Base-by-base conservation (phyloP, 2,888 invertebrate species). In the Catocala nupta region DNA sequence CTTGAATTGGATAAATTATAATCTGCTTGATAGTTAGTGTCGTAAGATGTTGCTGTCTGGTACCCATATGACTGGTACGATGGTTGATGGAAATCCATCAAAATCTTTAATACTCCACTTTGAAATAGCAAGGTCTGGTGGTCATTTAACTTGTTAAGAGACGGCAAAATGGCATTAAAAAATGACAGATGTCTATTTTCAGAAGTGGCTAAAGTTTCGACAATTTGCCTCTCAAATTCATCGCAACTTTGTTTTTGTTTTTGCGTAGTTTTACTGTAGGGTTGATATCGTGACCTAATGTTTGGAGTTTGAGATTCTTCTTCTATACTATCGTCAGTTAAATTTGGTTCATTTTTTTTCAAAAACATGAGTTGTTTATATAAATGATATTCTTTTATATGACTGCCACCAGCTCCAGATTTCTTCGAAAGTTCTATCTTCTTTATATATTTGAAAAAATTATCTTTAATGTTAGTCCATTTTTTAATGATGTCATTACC, bases 341-440 rank as follows among this genome's bases (percentile, higher is more conserved):
- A 12, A 60, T 71, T 71, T 63, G 59, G 64, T 55, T 54, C 61
- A 49, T 68, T 71, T 71, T 68, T 71, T 57, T 71, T 51, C 45
- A 65, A 63, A 68, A 68, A 61, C 61, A 60, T 44, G 10, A 68
- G 59, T 55, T 71, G 68, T 68, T 57, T 68, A 58, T 60, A 68
- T 52, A 71, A 63, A 65, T 68, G 63, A 58, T 65, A 71, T 60
- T 66, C 59, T 68, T 65, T 63, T 36, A 63, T 52, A 51, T 43
- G 39, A 5, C 48, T 55, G 13, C 59, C 63, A 51, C 55, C 65
- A 62, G 70, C 60, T 61, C 66, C 70, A 61, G 64, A 66, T 64
- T 64, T 64, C 33, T 70, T 66, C 59, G 49, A 56, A 58, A 56
- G 50, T 59, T 70, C 62, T 54, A 48, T 10, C 43, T 64, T 69